Conservation (phyloP, 2,113 vertebrate genomes). For the Myocastor coypus region DNA sequence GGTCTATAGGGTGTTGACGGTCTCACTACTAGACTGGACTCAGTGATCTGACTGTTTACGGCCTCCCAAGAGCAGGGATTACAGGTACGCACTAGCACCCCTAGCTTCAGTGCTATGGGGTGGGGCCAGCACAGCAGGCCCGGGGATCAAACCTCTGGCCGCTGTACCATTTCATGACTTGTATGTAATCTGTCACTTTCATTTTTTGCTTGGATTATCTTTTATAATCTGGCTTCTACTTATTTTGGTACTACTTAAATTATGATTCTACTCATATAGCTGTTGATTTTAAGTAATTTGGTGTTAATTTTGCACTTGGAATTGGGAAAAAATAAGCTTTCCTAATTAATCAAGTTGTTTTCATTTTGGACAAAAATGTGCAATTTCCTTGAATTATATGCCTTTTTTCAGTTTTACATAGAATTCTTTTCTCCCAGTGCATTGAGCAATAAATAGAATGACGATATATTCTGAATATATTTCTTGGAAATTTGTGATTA, state of each 20-base stretch:
- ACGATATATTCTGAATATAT: neutral
- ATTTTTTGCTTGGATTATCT: neutral
- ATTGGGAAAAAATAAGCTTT: neutral
- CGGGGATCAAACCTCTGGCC: no score
- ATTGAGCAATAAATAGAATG: slow-evolving; percentile 19
- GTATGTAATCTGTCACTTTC: neutral
- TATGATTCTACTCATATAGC: neutral
- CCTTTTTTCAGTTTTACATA: neutral
- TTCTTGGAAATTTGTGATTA: neutral
- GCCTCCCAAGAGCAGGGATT: no score
- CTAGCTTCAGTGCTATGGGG: no score
- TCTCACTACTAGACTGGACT: no score
- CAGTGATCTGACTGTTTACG: no score
- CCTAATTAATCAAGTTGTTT: neutral
- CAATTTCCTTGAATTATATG: neutral
- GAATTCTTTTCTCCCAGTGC: neutral
- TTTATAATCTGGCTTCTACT: neutral
- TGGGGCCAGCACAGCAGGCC: no score
- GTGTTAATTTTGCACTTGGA: neutral
- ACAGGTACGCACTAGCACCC: no score
- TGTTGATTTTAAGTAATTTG: neutral
- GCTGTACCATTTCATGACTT: no score
- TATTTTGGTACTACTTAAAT: neutral
- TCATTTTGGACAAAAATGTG: neutral
- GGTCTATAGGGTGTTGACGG: no score